Evolutionary conservation across 2,113 vertebrate genomes (phyloP).

Genomic region (Terrapene triunguis): DNA sequence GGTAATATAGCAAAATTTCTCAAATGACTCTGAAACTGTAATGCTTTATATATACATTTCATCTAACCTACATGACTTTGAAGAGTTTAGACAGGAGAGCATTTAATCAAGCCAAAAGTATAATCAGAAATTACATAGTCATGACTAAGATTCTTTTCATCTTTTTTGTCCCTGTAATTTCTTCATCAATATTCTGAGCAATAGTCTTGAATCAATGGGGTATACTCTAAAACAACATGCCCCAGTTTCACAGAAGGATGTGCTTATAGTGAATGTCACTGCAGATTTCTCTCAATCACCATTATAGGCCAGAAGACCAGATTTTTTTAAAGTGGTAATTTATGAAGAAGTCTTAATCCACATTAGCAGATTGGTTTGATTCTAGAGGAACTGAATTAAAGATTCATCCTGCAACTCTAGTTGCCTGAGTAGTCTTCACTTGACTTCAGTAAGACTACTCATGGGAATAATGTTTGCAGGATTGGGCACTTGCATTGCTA

Average conservation of each 20-base stretch:
- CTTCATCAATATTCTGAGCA: neutral
- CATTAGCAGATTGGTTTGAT: neutral
- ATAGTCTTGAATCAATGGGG: neutral
- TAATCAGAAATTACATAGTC: neutral
- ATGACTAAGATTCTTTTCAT: neutral
- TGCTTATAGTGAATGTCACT: neutral
- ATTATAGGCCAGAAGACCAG: neutral
- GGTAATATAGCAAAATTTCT: neutral
- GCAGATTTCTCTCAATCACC: neutral
- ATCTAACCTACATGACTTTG: slow-evolving; percentile 12
- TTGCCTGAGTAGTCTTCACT: rapidly evolving
- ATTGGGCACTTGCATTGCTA: neutral
- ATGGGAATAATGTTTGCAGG: neutral
- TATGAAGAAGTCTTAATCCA: neutral
- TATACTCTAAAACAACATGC: neutral
- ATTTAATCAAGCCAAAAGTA: neutral
- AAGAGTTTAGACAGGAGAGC: neutral
- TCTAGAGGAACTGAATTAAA: neutral
- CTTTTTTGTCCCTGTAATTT: neutral
- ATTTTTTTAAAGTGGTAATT: neutral
- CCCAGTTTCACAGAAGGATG: neutral
- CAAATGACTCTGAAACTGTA: neutral
- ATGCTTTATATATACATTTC: slow-evolving; percentile 5
- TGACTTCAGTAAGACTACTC: neutral
- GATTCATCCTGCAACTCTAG: neutral